Evolutionary conservation across 1,140 invertebrate genomes (phyloP).

Genomic region (Rhyzopertha dominica): DNA sequence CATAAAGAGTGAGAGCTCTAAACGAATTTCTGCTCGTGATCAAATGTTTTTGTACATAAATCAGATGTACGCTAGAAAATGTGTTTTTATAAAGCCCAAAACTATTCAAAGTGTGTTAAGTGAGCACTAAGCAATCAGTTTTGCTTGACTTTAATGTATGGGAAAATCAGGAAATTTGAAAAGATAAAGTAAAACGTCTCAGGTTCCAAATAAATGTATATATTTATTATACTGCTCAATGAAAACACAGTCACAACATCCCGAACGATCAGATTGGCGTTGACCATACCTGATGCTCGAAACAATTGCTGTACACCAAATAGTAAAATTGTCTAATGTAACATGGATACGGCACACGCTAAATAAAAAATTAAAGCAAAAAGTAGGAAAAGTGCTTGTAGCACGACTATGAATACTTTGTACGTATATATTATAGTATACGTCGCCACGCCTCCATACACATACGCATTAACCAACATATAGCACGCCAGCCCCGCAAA

Average conservation of each 20-base stretch:
- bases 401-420: slow-evolving; percentile 46
- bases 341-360: slow-evolving; percentile 48
- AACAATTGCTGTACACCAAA: slow-evolving; percentile 49
- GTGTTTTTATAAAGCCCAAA: no score
- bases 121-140: no score
- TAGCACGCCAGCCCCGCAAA: slow-evolving; percentile 21
- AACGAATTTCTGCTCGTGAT: no score
- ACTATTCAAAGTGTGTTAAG: no score
- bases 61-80: no score
- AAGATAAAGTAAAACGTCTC: background rate
- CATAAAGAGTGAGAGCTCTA: no score
- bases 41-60: no score
- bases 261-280: slow-evolving; percentile 31
- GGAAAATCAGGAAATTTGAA: background rate
- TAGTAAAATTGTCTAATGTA: slow-evolving; percentile 49
- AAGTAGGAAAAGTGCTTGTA: slow-evolving; percentile 42
- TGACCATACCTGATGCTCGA: slow-evolving; percentile 29
- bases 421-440: slow-evolving; percentile 48
- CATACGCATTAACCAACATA: slow-evolving; percentile 36
- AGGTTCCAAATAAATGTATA: slow-evolving; percentile 48
- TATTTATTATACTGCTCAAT: slow-evolving; percentile 49
- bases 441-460: slow-evolving; percentile 45
- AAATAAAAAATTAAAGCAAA: slow-evolving; percentile 45
- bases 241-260: slow-evolving; percentile 49
- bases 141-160: no score